Evolutionary conservation across 1,140 invertebrate genomes (phyloP), one percentile per base, ranked within the genome.

Genomic region (Diorhabda carinulata): DNA sequence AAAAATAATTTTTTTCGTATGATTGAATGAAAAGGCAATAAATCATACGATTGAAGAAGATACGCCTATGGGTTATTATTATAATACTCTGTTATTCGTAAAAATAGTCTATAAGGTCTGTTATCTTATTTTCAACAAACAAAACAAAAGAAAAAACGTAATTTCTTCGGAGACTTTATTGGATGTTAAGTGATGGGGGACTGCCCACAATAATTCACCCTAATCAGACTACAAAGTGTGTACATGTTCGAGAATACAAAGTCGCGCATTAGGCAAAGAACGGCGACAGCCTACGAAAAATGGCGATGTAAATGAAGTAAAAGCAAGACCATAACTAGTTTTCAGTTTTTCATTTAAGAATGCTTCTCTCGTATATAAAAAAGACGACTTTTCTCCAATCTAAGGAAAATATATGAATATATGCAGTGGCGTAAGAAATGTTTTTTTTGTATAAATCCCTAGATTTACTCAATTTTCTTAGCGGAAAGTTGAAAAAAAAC

Each of bases 241-340:
- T 5, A 8, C 42, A 25, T 66, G 64, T 69, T 71, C 63, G 60
- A 70, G 77, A 77, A 78, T 77, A 78, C 76, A 78, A 78, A 78
- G 73, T 74, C 64, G 63, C 67, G 72, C 74, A 77, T 78, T 78
- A 77, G 64, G 69, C 57, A 52, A 8, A n/a, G n/a, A n/a, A n/a
- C 47, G 47, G 47, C 6, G 47, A 52, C 47, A 52, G 47, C 47
- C 47, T 8, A 52, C 47, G 47, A 74, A 77, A 77, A 74, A 74
- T 76, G 70, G 73, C 61, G 69, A 70, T 44, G 68, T 64, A 71
- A 73, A 75, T 75, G 61, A 41, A 70, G 71, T 64, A 77, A 76
- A 77, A 66, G 69, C 71, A 76, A 70, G 64, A 64, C 71, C 69
- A 70, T 68, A 66, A 66, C 58, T 67, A 64, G 56, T 52, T 52